These are phyloP conservation scores for Ceratoteleas bidentatus DNA, from an alignment of 1,140 invertebrate species.

Conservation along the genomic window DNA sequence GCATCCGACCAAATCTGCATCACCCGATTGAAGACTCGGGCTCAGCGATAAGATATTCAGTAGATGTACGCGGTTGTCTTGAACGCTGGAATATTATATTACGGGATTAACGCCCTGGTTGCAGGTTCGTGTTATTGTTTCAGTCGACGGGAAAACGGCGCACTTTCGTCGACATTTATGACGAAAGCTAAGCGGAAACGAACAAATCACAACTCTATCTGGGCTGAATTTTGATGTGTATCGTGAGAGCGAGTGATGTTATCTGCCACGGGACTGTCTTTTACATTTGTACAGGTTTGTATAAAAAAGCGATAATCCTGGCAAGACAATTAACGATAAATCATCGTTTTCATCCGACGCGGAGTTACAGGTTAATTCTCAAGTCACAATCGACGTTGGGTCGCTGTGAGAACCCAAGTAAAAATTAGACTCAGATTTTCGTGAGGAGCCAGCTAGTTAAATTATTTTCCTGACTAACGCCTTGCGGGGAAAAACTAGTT, in stretches of 20 bases:
- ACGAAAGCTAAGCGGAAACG: not conserved
- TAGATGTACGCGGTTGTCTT: slow-evolving; percentile 8
- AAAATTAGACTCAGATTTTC: too few relatives aligned
- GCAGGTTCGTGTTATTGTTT: slow-evolving; percentile 3
- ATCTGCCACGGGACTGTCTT: not conserved
- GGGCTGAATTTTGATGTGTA: not conserved
- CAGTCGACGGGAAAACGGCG: slow-evolving; percentile 1
- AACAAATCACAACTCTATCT: not conserved
- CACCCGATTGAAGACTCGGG: slow-evolving; percentile 1
- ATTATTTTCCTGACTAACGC: too few relatives aligned
- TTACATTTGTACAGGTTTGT: not conserved
- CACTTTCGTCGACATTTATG: not conserved
- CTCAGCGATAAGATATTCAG: slow-evolving; percentile 23
- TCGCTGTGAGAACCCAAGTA: too few relatives aligned
- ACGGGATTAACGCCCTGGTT: not conserved
- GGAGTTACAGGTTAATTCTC: too few relatives aligned
- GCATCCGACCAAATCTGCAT: slow-evolving; percentile 10
- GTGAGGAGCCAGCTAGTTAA: too few relatives aligned
- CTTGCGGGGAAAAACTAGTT: too few relatives aligned
- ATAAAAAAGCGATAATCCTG: not conserved
- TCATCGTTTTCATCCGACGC: not conserved
- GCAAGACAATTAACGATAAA: not conserved
- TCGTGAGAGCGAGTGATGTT: not conserved
- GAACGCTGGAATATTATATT: slow-evolving; percentile 13
- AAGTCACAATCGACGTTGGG: too few relatives aligned